phyloP scores from a whole-genome alignment of 2,888 invertebrate species.

The Esperia sulphurella region DNA sequence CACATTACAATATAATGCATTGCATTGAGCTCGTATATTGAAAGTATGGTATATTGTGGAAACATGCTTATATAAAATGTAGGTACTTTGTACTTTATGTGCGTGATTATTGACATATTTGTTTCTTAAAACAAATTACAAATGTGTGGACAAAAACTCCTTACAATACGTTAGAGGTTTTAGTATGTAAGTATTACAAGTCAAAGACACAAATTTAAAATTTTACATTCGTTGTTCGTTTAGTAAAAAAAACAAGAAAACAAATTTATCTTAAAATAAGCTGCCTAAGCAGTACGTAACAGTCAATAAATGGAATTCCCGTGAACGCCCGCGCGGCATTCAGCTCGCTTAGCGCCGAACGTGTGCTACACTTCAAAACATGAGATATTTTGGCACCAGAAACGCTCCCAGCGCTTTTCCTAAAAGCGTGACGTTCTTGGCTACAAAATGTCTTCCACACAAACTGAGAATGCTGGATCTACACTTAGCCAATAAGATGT shows the following conservation, averaged over 20 bases:
- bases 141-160: conserved; percentile 17
- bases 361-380: conserved; percentile 55
- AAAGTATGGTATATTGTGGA: conserved; percentile 50
- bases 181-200: conserved; percentile 33
- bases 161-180: conserved; percentile 27
- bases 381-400: conserved; percentile 3
- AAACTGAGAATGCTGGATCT: not conserved
- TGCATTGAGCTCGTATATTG: conserved; percentile 22
- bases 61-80: conserved; percentile 50
- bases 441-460: not conserved
- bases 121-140: conserved; percentile 30
- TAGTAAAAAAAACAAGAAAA: conserved; percentile 23
- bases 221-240: conserved; percentile 33
- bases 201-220: conserved; percentile 4
- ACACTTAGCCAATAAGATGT: not conserved
- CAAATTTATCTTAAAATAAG: conserved; percentile 28
- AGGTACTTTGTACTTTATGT: conserved; percentile 63
- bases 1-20: conserved; percentile 10
- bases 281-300: conserved; percentile 28
- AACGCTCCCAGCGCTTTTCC: conserved; percentile 5
- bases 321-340: conserved; percentile 34
- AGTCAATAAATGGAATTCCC: conserved; percentile 39
- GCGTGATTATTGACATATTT: conserved; percentile 50
- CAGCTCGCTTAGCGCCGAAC: conserved; percentile 27
- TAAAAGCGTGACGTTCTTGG: conserved; percentile 5